Percentiles rank a stretch among this genome's conserved stretches.
phyloP scores from a whole-genome alignment of 2,797 vertebrate species.

The Anabacerthia variegaticeps region DNA sequence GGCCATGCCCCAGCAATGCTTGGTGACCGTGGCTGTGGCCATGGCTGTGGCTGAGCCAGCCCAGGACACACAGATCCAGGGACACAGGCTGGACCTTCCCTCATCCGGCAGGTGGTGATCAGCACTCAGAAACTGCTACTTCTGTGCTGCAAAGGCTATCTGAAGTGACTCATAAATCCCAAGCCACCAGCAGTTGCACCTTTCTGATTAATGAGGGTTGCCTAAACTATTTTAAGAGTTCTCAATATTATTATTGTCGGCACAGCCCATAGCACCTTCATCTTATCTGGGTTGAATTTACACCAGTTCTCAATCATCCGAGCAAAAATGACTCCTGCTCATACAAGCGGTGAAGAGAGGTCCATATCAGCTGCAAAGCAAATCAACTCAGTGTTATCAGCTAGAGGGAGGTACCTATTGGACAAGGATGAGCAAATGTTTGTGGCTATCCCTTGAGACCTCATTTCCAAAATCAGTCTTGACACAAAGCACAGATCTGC shows the following conservation, averaged over 20 bases:
- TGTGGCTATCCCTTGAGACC: background rate
- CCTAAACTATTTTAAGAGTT: background rate
- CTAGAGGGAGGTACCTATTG: background rate
- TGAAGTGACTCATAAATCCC: background rate
- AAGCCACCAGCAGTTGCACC: background rate
- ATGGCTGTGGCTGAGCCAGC: background rate
- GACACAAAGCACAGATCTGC: constrained; percentile 4
- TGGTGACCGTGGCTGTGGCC: rapidly evolving
- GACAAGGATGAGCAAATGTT: constrained; percentile 8
- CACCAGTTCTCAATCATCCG: background rate
- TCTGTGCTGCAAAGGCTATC: background rate
- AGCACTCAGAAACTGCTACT: background rate
- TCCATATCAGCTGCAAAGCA: background rate
- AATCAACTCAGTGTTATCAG: background rate
- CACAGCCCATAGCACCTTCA: background rate
- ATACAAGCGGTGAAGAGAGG: background rate
- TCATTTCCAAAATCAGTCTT: constrained; percentile 17
- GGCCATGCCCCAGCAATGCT: background rate
- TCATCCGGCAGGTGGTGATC: background rate
- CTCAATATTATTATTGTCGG: constrained; percentile 3
- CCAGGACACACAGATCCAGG: background rate
- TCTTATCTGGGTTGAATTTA: constrained; percentile 13
- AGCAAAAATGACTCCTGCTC: background rate
- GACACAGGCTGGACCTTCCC: background rate
- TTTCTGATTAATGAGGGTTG: background rate